Evolutionary conservation across 2,888 invertebrate species (phyloP).

Genomic region (Eurois occulta): DNA sequence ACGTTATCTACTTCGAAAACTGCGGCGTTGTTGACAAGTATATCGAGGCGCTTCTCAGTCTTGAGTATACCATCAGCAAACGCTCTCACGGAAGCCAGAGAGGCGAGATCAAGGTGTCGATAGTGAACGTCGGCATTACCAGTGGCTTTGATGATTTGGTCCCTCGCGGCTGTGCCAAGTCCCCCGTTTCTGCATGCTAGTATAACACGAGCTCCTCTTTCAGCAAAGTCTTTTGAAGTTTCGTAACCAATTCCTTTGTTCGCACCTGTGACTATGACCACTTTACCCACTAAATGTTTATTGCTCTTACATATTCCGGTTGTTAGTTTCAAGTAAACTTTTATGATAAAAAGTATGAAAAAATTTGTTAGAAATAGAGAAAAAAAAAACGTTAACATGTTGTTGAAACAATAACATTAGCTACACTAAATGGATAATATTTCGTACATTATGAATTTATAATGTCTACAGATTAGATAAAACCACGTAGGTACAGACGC

Average conservation of each 20-base stretch:
- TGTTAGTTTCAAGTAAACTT: constrained; percentile 73
- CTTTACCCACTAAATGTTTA: constrained; percentile 93
- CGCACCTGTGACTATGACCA: constrained; percentile 95
- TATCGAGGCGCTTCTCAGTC: constrained; percentile 88
- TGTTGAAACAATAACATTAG: constrained; percentile 3
- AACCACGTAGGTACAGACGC: constrained; percentile 1
- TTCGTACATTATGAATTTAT: constrained; percentile 16
- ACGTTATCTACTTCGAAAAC: constrained; percentile 79
- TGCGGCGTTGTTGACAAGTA: constrained; percentile 92
- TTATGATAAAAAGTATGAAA: constrained; percentile 54
- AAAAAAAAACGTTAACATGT: constrained; percentile 40
- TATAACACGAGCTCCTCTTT: constrained; percentile 94
- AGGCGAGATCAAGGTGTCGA: constrained; percentile 87
- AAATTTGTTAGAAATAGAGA: constrained; percentile 64
- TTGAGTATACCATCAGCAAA: constrained; percentile 91
- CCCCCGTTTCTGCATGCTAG: constrained; percentile 94
- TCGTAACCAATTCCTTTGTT: constrained; percentile 95
- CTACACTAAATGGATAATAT: constrained; percentile 44
- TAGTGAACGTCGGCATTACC: constrained; percentile 80
- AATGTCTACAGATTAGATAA: constrained; percentile 48
- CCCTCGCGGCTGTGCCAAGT: constrained; percentile 90
- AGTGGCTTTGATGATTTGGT: constrained; percentile 74
- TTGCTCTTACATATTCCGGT: constrained; percentile 77
- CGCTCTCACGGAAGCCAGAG: constrained; percentile 89
- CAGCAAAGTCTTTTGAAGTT: constrained; percentile 93